Evolutionary conservation across 2,888 invertebrate genomes (phyloP).

Genomic region (Siphonodentalium dalli): DNA sequence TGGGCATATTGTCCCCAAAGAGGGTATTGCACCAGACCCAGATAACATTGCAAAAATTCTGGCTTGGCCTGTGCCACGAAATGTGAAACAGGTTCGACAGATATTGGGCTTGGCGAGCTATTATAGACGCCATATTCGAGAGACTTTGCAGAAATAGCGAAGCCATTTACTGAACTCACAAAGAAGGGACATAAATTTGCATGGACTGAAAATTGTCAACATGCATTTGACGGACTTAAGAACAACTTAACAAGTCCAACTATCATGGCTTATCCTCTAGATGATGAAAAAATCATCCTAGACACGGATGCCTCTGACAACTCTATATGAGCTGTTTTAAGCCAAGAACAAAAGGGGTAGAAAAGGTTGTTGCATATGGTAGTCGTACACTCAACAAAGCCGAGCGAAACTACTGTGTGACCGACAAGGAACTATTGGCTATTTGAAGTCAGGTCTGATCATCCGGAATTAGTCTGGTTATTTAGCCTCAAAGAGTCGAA

Average conservation of each 20-base stretch:
- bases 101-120: slow-evolving; percentile 6
- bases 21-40: background rate
- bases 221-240: no score
- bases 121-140: slow-evolving; percentile 9
- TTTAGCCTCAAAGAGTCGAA: slow-evolving; percentile 17
- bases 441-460: slow-evolving; percentile 10
- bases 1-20: slow-evolving; percentile 2
- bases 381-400: no score
- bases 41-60: background rate
- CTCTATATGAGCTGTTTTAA: no score
- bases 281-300: no score
- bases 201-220: slow-evolving; percentile 8
- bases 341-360: no score
- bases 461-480: slow-evolving; percentile 16
- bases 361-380: no score
- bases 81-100: background rate
- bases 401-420: no score
- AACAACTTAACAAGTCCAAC: no score
- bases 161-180: slow-evolving; percentile 9
- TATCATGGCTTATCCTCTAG: no score
- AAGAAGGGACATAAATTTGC: slow-evolving; percentile 6
- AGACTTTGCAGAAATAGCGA: slow-evolving; percentile 9
- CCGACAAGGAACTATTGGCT: slow-evolving; percentile 10
- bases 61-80: slow-evolving; percentile 1
- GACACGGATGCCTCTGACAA: no score